Evolutionary conservation across 2,888 invertebrate genomes (phyloP).

Genomic region (Gryllus longicercus): DNA sequence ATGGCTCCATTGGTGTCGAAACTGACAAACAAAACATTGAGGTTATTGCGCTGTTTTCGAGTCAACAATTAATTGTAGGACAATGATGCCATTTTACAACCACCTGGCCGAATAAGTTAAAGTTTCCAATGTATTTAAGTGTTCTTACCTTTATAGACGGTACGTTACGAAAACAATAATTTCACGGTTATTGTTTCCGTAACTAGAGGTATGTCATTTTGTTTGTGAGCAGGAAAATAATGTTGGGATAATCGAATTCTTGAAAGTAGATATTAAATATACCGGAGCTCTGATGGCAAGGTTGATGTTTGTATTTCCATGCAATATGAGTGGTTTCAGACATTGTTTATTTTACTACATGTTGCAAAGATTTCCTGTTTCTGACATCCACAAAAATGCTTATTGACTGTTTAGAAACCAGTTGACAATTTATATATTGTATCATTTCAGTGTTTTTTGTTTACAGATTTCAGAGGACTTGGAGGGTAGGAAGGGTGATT

Average conservation of each 20-base stretch:
- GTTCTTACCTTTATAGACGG: constrained; percentile 10
- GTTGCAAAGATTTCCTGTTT: too few relatives aligned
- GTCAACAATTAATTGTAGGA: constrained; percentile 17
- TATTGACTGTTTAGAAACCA: too few relatives aligned
- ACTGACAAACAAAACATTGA: neutral
- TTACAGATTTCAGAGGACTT: neutral
- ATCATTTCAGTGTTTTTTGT: neutral
- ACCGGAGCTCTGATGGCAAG: too few relatives aligned
- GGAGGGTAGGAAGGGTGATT: constrained; percentile 8
- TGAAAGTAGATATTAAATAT: neutral
- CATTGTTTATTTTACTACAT: too few relatives aligned
- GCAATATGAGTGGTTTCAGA: too few relatives aligned
- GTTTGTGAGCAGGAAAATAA: neutral
- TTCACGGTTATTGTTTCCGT: constrained; percentile 17
- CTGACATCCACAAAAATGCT: too few relatives aligned
- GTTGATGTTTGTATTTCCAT: too few relatives aligned
- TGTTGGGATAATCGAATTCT: neutral
- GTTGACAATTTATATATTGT: too few relatives aligned
- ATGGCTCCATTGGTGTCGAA: neutral
- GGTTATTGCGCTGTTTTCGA: neutral
- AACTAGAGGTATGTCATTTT: constrained; percentile 2
- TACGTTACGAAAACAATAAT: constrained; percentile 17
- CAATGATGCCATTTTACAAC: constrained; percentile 10
- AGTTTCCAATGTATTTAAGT: constrained; percentile 10
- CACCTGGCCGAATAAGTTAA: constrained; percentile 17